Evolutionary conservation across 2,797 vertebrate species (phyloP).

Genomic region (Leuciscus waleckii): DNA sequence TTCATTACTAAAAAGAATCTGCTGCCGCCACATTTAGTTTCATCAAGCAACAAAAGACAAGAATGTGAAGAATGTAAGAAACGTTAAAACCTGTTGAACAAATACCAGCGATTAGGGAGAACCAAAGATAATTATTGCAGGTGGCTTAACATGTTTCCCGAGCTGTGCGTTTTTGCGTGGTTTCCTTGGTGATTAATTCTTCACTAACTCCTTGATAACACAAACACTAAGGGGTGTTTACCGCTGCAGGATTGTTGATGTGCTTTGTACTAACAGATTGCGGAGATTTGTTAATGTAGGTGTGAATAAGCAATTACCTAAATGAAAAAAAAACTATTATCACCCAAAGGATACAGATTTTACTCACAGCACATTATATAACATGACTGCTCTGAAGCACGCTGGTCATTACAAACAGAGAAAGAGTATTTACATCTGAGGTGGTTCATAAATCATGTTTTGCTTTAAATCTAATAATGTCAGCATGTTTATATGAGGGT

Average conservation of each 20-base stretch:
- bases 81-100: slow-evolving; percentile 37
- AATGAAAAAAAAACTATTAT: neutral
- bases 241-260: neutral
- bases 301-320: neutral
- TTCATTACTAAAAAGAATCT: slow-evolving; percentile 35
- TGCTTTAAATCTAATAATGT: neutral
- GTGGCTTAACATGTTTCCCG: neutral
- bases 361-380: neutral
- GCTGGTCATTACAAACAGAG: neutral
- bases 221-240: slow-evolving; percentile 18
- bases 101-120: neutral
- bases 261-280: neutral
- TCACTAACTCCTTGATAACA: neutral
- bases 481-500: neutral
- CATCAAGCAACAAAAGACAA: slow-evolving; percentile 15
- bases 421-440: neutral
- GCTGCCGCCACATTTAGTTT: slow-evolving; percentile 21
- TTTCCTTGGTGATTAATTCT: slow-evolving; percentile 12
- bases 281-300: neutral
- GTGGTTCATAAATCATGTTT: neutral
- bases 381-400: neutral
- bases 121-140: neutral
- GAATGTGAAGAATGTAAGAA: slow-evolving; percentile 39
- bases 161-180: neutral
- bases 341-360: slow-evolving; percentile 16